Evolutionary conservation across 2,797 vertebrate species (phyloP).

Genomic region (Argentina silus): DNA sequence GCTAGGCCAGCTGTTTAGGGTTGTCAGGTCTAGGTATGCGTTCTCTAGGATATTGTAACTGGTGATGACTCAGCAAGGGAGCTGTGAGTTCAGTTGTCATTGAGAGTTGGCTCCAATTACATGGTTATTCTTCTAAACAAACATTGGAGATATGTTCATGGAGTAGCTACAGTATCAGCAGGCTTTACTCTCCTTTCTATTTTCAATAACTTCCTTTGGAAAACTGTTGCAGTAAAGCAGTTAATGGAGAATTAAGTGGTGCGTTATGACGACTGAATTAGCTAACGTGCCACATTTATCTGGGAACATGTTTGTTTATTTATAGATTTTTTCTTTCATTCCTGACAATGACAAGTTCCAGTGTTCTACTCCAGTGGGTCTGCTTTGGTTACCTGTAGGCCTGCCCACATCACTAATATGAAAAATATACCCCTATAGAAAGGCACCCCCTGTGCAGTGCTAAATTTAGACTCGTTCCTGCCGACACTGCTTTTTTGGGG

Average conservation of each 20-base stretch:
- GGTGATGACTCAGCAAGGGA: background rate
- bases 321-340: too few relatives aligned
- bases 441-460: conserved; percentile 17
- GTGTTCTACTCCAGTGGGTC: too few relatives aligned
- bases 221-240: background rate
- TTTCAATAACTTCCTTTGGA: too few relatives aligned
- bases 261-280: background rate
- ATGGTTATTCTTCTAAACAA: too few relatives aligned
- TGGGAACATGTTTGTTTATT: background rate
- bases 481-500: conserved; percentile 25
- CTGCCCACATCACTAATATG: conserved; percentile 41
- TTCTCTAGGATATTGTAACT: background rate
- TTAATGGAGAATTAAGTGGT: background rate
- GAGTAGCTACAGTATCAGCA: background rate
- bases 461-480: conserved; percentile 35
- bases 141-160: background rate
- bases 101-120: background rate
- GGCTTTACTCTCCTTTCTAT: too few relatives aligned
- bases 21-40: background rate
- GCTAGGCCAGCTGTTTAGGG: background rate
- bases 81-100: background rate
- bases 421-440: conserved; percentile 29
- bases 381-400: conserved; percentile 34
- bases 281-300: background rate
- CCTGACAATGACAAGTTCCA: conserved; percentile 3